Conservation (phyloP, 1,140 invertebrate genomes). For the Hylaeus anthracinus region DNA sequence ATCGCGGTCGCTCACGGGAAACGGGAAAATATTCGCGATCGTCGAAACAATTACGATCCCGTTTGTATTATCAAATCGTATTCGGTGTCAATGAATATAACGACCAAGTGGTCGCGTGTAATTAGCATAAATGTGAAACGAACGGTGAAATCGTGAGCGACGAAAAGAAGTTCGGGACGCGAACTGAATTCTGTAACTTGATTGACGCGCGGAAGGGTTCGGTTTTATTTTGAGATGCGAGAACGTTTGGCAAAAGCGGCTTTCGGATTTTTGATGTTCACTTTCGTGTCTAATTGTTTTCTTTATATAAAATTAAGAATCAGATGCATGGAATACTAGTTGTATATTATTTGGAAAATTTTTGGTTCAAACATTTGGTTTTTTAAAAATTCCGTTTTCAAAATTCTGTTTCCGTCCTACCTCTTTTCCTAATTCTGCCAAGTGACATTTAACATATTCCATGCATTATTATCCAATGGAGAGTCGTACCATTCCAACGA, state of each 20-base stretch:
- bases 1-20: constrained; percentile 50
- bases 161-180: neutral
- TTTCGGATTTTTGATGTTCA: too few relatives aligned
- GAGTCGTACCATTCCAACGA: neutral
- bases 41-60: constrained; percentile 59
- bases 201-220: neutral
- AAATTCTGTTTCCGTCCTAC: too few relatives aligned
- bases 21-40: constrained; percentile 61
- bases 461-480: neutral
- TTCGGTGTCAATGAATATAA: constrained; percentile 56
- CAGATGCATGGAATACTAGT: too few relatives aligned
- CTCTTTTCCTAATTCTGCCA: too few relatives aligned
- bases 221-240: too few relatives aligned
- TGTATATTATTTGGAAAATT: too few relatives aligned
- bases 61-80: constrained; percentile 58
- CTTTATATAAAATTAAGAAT: too few relatives aligned
- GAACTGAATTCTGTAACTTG: constrained; percentile 14
- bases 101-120: constrained; percentile 55
- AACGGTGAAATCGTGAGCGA: neutral
- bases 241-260: too few relatives aligned
- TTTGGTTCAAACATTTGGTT: too few relatives aligned
- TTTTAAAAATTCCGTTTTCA: too few relatives aligned
- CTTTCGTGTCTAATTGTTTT: too few relatives aligned
- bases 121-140: constrained; percentile 49
- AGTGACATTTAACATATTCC: too few relatives aligned